These are phyloP conservation scores for Diadromus collaris DNA, from an alignment of 2,888 invertebrate genomes.

Conservation along the genomic window DNA sequence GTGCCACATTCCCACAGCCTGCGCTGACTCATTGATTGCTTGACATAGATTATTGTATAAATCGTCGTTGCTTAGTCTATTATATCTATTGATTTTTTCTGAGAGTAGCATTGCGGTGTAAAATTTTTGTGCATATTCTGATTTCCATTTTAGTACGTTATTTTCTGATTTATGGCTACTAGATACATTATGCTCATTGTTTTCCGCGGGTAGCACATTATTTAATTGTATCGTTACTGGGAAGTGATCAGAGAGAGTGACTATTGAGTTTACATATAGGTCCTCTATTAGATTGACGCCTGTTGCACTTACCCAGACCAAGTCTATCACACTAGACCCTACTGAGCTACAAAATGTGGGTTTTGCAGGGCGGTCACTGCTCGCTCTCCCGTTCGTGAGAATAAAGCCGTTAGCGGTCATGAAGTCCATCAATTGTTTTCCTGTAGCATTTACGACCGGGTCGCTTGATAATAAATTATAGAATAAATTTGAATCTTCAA, in stretches of 20 bases:
- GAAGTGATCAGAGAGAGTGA: constrained; percentile 3
- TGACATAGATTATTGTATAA: too few species aligned
- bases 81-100: too few species aligned
- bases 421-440: background rate
- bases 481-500: too few species aligned
- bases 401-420: background rate
- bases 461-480: too few species aligned
- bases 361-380: background rate
- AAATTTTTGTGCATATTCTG: too few species aligned
- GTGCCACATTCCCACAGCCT: too few species aligned
- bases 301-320: background rate
- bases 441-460: background rate
- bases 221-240: background rate
- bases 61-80: too few species aligned
- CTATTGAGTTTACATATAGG: background rate
- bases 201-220: too few species aligned
- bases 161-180: too few species aligned
- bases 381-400: background rate
- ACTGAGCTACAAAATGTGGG: background rate
- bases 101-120: too few species aligned
- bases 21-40: too few species aligned
- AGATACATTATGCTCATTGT: background rate
- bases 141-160: too few species aligned
- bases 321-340: background rate
- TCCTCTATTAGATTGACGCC: background rate